A percentile compares a stretch with the other conserved stretches of the same genome.
Evolutionary conservation across 2,797 vertebrate genomes (phyloP).

Genomic region (Arctocebus calabarensis): DNA sequence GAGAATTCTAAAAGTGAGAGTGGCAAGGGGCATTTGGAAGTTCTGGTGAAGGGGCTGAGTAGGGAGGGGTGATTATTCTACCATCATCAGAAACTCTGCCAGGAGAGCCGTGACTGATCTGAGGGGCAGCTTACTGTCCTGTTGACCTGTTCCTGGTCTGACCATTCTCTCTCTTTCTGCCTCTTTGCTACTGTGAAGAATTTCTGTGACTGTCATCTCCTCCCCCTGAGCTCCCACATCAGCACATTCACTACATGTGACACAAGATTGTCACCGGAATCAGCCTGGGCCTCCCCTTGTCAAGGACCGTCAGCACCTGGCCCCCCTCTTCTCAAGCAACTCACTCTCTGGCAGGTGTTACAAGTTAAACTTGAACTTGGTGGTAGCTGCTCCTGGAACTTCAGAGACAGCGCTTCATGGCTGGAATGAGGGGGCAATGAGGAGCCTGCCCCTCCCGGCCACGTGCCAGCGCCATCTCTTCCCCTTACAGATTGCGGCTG

Average conservation of each 20-base stretch:
- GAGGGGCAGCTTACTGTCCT: background rate
- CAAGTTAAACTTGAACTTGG: background rate
- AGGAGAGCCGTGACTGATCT: background rate
- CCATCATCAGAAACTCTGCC: background rate
- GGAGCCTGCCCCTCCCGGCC: background rate
- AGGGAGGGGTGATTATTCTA: background rate
- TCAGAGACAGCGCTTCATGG: fast-evolving
- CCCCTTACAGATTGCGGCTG: background rate
- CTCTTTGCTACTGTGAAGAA: background rate
- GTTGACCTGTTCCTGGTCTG: background rate
- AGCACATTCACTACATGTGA: background rate
- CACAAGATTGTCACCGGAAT: conserved; percentile 46
- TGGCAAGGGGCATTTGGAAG: background rate
- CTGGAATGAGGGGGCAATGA: background rate
- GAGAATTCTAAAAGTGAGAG: background rate
- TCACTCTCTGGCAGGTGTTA: conserved; percentile 58
- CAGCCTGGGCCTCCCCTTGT: conserved; percentile 25
- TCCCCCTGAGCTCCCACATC: background rate
- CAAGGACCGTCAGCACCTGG: background rate
- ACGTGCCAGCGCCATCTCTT: fast-evolving
- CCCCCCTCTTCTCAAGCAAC: background rate
- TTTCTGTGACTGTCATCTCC: background rate
- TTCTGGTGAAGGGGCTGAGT: background rate
- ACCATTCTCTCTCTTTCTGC: background rate
- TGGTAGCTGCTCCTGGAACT: background rate